phyloP scores from a whole-genome alignment of 2,888 invertebrate species.

The Dicyrtoma fusca region DNA sequence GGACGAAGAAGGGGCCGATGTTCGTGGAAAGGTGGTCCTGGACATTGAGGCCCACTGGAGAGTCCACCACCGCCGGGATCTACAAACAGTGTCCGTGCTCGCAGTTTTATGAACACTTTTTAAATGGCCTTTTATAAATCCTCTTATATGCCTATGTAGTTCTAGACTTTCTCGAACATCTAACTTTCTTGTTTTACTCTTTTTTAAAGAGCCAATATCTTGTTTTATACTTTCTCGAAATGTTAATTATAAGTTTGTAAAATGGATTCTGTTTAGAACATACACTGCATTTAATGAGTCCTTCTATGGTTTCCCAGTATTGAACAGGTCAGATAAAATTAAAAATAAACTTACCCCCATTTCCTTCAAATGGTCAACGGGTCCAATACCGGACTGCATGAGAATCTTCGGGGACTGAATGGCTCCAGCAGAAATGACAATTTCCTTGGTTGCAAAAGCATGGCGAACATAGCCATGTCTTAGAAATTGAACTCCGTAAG shows the following conservation, averaged over 20 bases:
- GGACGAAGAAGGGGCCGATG: constrained; percentile 50
- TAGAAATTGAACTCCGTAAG: constrained; percentile 47
- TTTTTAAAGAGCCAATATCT: no score
- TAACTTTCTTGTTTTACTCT: no score
- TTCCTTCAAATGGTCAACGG: constrained; percentile 41
- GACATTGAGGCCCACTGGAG: constrained; percentile 43
- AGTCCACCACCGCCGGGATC: constrained; percentile 41
- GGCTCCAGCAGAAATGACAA: constrained; percentile 49
- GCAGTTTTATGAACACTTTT: constrained; percentile 3
- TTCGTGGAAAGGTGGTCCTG: constrained; percentile 47
- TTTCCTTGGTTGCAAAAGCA: constrained; percentile 45
- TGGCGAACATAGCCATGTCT: constrained; percentile 37
- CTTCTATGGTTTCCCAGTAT: no score
- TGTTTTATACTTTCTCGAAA: no score
- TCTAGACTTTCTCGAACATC: not conserved
- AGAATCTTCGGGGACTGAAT: constrained; percentile 49
- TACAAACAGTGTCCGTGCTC: no score
- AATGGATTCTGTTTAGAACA: no score
- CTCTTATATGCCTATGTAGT: no score
- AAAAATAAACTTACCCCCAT: no score
- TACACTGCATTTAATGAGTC: constrained; percentile 38
- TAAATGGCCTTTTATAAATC: not conserved
- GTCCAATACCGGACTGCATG: constrained; percentile 48
- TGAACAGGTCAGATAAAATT: no score
- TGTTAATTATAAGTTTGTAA: no score